Evolutionary conservation across 2,888 invertebrate species (phyloP), one percentile per base, ranked within the genome.

Genomic region (Lasioglossum oenotherae): DNA sequence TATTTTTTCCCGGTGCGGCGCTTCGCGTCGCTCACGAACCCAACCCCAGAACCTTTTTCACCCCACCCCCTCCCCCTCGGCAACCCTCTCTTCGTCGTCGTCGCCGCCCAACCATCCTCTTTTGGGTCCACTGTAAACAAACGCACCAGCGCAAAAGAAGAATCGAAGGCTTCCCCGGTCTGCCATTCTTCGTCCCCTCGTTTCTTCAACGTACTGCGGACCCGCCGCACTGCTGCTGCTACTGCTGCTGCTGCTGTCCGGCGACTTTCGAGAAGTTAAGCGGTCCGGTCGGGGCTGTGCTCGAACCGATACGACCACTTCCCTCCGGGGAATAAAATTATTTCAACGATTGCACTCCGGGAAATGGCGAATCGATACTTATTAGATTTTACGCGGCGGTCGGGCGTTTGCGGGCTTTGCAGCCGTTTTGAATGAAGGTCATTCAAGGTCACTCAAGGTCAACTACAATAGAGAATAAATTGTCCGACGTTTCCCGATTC

Each of bases 71-170:
- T 10, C n/a, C 6, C 23, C 14, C 23, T 4, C n/a, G 0, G 4
- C 23, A 16, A 71, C 74, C 77, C 81, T 57, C 80, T 27, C 64
- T 19, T 14, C 31, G 46, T 46, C 60, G 14, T 60, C 60, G 31
- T 64, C 3, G 19, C 16, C 64, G 64, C 64, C 31, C 31, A 35
- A 57, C 31, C 31, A 64, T 35, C 64, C 64, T 82, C 64, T 82
- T 86, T 87, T 67, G 76, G 87, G 82, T 88, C 86, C 88, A 91
- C 87, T 85, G 89, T 91, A 88, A 91, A 91, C 91, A 91, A 91
- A 87, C 91, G 87, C 91, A 84, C 86, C 78, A 87, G 86, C 82
- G 86, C 86, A 78, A 86, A 89, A 88, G 91, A 87, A 90, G 87
- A 91, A 88, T 91, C 88, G 88, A 87, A 86, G 83, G 67, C 79